Base-by-base conservation (phyloP, 53 echinoderm and acorn worm genomes). In the Hippasteria phrygiana region DNA sequence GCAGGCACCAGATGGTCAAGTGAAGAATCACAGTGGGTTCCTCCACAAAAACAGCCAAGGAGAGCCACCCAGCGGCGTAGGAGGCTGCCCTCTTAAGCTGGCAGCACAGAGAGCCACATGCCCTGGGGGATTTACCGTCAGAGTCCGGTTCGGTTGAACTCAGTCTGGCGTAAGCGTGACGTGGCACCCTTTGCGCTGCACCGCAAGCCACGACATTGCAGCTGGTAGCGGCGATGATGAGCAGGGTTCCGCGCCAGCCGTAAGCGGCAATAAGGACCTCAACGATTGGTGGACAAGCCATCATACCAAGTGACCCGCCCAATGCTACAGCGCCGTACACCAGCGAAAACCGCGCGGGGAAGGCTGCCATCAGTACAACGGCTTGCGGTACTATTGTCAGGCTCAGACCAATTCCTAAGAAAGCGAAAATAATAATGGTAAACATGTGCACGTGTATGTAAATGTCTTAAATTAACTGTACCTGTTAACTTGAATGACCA, bases 291-390 rank as follows among this genome's bases (percentile, higher is more conserved):
- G 91, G 91, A n/a, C 66, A 50, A 18, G 77, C 38, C 71, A 91
- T 91, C 77, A 91, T 87, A 7, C 91, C 91, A 9, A 91, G 43
- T 10, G 91, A 76, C 3, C 87, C 87, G 17, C 91, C 91, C 54
- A 55, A 50, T 65, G 66, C 76, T 4, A 77, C 91, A 27, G 87
- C 38, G 55, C 87, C 91, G 40, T 67, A 91, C 10, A 87, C 36
- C 29, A 91, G 55, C 6, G 91, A 43, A 35, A 91, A 91, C 14
- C 56, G 86, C 16, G 50, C 32, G 18, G 67, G 54, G 40, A 91
- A 91, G 6, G 75, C 66, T 34, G 62, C 77, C 67, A 86, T 35
- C 41, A 91, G 77, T 6, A 87, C 77, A 54, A 77, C 67, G 2
- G 76, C 29, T 41, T 86, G 86, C 38, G 91, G 91, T 26, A 91